Percentiles rank a stretch among this genome's conserved stretches.
Evolutionary conservation across 2,888 invertebrate genomes (phyloP).

Genomic region (Eupithecia subumbrata): DNA sequence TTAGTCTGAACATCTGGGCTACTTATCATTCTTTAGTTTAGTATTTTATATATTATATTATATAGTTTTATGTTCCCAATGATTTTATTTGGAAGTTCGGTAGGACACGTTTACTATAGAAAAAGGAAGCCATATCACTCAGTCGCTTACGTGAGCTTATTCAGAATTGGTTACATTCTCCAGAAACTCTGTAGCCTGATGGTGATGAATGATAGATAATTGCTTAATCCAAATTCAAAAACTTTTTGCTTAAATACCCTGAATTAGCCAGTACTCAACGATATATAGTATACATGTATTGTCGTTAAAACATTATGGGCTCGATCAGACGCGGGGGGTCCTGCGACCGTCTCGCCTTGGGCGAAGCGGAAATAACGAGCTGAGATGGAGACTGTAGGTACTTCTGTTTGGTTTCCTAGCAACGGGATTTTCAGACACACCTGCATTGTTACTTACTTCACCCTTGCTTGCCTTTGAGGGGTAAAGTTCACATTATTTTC

Average conservation of each 20-base stretch:
- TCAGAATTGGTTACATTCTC: neutral
- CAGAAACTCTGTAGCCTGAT: neutral
- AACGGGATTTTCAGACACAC: neutral
- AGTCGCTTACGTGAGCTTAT: neutral
- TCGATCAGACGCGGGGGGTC: neutral
- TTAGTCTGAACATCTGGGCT: neutral
- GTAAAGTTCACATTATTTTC: neutral
- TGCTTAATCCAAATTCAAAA: no score
- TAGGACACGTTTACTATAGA: neutral
- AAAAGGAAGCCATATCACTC: neutral
- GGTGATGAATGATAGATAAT: no score
- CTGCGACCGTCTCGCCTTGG: neutral
- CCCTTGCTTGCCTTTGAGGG: neutral
- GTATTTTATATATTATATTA: no score
- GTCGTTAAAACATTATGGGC: neutral
- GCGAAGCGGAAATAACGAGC: neutral
- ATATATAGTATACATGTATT: neutral
- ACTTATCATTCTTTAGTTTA: neutral
- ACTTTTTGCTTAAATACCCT: no score
- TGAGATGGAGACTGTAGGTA: neutral
- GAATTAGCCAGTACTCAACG: no score
- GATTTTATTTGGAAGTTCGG: neutral
- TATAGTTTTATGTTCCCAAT: no score
- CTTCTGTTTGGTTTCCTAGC: neutral
- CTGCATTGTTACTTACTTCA: neutral